Base-by-base conservation (phyloP, 2,797 vertebrate species). In the Notamacropus eugenii region DNA sequence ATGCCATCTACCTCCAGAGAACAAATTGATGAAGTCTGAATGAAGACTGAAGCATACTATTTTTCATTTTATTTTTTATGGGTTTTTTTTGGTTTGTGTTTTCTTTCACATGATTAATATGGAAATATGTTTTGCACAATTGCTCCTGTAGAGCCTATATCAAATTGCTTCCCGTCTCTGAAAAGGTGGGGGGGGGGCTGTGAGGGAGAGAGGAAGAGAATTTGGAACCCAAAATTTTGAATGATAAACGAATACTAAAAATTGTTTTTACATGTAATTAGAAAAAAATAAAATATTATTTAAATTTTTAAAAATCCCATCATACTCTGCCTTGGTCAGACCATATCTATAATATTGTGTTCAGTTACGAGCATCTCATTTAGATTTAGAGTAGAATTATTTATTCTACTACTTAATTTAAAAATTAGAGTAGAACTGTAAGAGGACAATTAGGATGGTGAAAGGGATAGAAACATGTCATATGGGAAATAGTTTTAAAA, bases 111-210 rank as follows among this genome's bases (percentile, higher is more conserved):
- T 82, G 8, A 82, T 16, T 74, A 40, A 40, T n/a, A 67, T 8
- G 34, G 62, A n/a, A 67, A 62, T 14, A n/a, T 74, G n/a, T 22
- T 74, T 74, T 74, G 6, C 34, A 82, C 24, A 19, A 40, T 40
- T 46, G n/a, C 19, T 6, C 16, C 19, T 74, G 67, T 40, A 74
- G 40, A 40, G 22, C n/a, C n/a, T 40, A 24, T 9, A 82, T 40
- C 67, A 46, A 82, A 82, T 82, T 40, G n/a, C n/a, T 82, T 24
- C 6, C n/a, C 40, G 0, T 82, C 67, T 46, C n/a, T 40, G 19
- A 22, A 22, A 46, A 5, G 0, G 46, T 46, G 0, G 8, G 2
- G 14, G 2, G 16, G 8, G 19, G n/a, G 6, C 0, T 52, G 52
- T 22, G n/a, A 46, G 67, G 19, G n/a, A 24, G 14, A 1, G 16